Conservation (phyloP, 2,888 invertebrate genomes). For the Incurvaria masculella region DNA sequence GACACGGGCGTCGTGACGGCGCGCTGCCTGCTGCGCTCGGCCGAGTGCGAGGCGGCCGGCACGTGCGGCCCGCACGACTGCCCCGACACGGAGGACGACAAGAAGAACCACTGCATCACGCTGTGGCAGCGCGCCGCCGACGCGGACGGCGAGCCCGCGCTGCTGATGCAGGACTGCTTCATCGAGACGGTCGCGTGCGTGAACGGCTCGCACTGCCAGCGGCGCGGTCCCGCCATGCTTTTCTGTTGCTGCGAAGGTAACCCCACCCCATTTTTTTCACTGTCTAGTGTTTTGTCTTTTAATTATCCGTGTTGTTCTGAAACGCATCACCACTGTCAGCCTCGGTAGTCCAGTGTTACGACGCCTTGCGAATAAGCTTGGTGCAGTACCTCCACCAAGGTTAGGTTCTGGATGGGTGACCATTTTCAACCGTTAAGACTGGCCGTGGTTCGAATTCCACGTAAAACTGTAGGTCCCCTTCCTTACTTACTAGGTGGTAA, state of each 20-base stretch:
- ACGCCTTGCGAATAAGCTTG: no score
- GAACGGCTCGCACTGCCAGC: slow-evolving; percentile 68
- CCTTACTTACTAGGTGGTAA: no score
- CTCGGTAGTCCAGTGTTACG: no score
- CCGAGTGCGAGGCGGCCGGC: background rate
- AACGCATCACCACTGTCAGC: no score
- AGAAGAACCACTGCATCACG: slow-evolving; percentile 79
- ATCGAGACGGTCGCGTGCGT: slow-evolving; percentile 76
- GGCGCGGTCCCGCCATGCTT: slow-evolving; percentile 63
- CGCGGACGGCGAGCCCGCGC: slow-evolving; percentile 39
- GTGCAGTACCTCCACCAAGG: no score
- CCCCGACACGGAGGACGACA: slow-evolving; percentile 62
- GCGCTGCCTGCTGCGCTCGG: background rate
- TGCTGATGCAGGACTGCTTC: slow-evolving; percentile 80
- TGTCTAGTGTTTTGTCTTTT: no score
- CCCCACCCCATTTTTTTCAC: no score
- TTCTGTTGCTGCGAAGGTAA: slow-evolving; percentile 83
- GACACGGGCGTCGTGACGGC: background rate
- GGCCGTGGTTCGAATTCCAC: no score
- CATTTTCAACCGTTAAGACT: no score
- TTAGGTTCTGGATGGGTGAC: no score
- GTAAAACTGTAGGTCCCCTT: no score
- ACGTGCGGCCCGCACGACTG: slow-evolving; percentile 45
- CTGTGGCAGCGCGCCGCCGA: slow-evolving; percentile 72
- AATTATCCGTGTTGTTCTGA: no score